A percentile compares a stretch with the other conserved stretches of the same genome.
Evolutionary conservation across 2,797 vertebrate genomes (phyloP).

Genomic region (Scomberomorus guttatus): DNA sequence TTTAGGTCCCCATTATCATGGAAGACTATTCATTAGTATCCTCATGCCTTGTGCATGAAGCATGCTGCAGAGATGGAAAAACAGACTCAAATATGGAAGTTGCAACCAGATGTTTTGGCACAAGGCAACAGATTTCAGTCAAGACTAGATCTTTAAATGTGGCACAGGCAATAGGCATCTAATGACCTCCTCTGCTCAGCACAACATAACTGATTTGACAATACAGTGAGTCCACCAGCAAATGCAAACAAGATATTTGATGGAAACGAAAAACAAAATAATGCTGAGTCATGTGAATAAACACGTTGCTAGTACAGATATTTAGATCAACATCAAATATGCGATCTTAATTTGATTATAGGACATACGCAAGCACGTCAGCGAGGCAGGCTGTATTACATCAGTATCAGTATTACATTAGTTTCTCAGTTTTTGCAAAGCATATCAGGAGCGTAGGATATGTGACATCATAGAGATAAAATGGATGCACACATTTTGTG

Average conservation of each 20-base stretch:
- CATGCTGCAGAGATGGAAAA: not conserved
- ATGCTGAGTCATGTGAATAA: not conserved
- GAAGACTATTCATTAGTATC: not conserved
- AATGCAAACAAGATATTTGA: not conserved
- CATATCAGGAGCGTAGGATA: not conserved
- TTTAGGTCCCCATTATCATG: not conserved
- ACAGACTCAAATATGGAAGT: not conserved
- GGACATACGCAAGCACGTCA: not conserved
- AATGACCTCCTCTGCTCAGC: not conserved
- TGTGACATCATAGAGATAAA: not conserved
- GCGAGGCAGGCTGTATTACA: not conserved
- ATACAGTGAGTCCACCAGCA: not conserved
- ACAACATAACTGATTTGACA: not conserved
- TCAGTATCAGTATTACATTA: constrained; percentile 1
- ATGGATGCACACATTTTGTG: not conserved
- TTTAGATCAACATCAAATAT: not conserved
- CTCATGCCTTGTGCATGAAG: not conserved
- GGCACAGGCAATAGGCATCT: not conserved
- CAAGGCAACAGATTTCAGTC: not conserved
- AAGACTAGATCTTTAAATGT: not conserved
- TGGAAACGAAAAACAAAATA: not conserved
- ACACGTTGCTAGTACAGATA: not conserved
- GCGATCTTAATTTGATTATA: not conserved
- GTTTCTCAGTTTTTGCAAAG: not conserved
- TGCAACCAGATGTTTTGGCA: not conserved